phyloP scores from a whole-genome alignment of 2,888 invertebrate species.

The Aspidiotus destructor region DNA sequence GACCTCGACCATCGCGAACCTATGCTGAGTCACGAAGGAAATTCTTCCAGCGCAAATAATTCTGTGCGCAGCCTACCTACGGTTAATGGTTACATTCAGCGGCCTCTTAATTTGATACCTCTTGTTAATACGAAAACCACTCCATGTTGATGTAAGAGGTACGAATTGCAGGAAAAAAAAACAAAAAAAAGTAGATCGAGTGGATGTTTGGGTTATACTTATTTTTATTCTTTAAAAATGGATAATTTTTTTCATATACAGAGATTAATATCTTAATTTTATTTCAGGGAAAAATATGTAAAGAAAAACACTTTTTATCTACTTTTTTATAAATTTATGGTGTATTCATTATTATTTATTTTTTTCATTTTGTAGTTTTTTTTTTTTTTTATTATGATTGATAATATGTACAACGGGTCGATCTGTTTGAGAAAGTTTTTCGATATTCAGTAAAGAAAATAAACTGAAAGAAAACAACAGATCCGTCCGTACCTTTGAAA shows the following conservation, averaged over 20 bases:
- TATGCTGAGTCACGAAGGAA: conserved; percentile 12
- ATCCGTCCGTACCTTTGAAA: conserved; percentile 20
- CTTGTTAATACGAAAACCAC: conserved; percentile 31
- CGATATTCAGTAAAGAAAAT: too few relatives aligned
- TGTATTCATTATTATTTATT: conserved; percentile 1
- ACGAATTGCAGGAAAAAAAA: background rate
- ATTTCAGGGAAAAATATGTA: too few relatives aligned
- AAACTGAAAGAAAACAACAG: background rate
- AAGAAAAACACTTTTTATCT: background rate
- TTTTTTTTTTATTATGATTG: conserved; percentile 3
- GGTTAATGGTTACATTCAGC: conserved; percentile 34
- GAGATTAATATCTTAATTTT: too few relatives aligned
- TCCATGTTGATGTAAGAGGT: conserved; percentile 16
- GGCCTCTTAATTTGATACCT: conserved; percentile 30
- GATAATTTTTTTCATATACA: too few relatives aligned
- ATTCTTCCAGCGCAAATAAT: conserved; percentile 13
- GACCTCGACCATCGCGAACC: conserved; percentile 19
- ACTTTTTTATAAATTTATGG: conserved; percentile 10
- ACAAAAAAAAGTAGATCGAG: background rate
- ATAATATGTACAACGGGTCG: conserved; percentile 11
- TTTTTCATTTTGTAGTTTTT: conserved; percentile 19
- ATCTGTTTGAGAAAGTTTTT: background rate
- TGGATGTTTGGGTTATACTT: background rate
- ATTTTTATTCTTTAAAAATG: too few relatives aligned
- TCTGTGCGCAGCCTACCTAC: conserved; percentile 23